Evolutionary conservation across 2,888 invertebrate species (phyloP).

Genomic region (Gari tellinella): DNA sequence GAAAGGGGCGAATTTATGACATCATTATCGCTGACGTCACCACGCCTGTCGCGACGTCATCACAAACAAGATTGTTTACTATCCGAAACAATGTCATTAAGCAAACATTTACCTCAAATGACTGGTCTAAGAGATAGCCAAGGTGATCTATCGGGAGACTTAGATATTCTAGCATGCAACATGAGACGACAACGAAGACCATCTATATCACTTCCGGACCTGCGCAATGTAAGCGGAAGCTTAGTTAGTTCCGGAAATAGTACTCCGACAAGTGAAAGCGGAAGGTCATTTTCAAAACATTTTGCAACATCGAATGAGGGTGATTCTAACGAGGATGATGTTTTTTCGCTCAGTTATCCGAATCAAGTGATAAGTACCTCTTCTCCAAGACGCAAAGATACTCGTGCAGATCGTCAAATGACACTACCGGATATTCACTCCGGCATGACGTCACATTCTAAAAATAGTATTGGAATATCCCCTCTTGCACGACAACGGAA

Average conservation of each 20-base stretch:
- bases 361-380: neutral
- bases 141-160: neutral
- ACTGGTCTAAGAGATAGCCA: neutral
- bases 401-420: constrained; percentile 24
- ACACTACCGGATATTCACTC: constrained; percentile 43
- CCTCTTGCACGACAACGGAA: constrained; percentile 43
- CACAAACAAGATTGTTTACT: constrained; percentile 53
- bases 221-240: constrained; percentile 64
- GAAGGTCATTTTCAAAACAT: neutral
- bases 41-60: constrained; percentile 49
- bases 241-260: constrained; percentile 67
- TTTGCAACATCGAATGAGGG: constrained; percentile 5
- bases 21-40: constrained; percentile 51
- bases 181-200: constrained; percentile 55
- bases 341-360: constrained; percentile 48
- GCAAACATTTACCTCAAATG: constrained; percentile 19
- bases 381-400: constrained; percentile 4
- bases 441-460: constrained; percentile 9
- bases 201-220: constrained; percentile 72
- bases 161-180: constrained; percentile 26
- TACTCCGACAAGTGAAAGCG: constrained; percentile 42
- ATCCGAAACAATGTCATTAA: constrained; percentile 4
- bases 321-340: constrained; percentile 39
- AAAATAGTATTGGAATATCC: constrained; percentile 22
- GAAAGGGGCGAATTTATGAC: constrained; percentile 28